phyloP scores from a whole-genome alignment of 2,888 invertebrate genomes.

The Drosophila melanosoma region DNA sequence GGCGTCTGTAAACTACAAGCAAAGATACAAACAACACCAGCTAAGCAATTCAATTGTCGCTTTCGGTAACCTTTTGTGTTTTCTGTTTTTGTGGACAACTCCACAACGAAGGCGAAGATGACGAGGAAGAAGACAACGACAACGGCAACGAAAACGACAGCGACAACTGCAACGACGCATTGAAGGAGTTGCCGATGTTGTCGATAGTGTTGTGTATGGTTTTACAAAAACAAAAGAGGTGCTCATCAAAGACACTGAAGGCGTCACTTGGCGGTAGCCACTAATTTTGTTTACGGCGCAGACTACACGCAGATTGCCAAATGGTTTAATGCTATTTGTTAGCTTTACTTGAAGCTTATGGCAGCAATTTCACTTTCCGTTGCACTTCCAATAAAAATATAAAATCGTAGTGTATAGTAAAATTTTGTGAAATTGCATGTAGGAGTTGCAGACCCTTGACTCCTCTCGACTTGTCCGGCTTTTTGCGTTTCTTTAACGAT shows the following conservation, averaged over 20 bases:
- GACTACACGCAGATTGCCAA: slow-evolving; percentile 52
- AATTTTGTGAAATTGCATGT: not conserved
- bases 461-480: not conserved
- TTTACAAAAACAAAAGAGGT: slow-evolving; percentile 29
- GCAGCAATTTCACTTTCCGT: slow-evolving; percentile 71
- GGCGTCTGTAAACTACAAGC: slow-evolving; percentile 15
- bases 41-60: slow-evolving; percentile 72
- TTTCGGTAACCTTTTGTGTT: slow-evolving; percentile 72
- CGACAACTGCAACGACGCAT: slow-evolving; percentile 36
- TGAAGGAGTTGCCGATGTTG: slow-evolving; percentile 61
- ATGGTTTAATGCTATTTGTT: slow-evolving; percentile 61
- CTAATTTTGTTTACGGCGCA: slow-evolving; percentile 41
- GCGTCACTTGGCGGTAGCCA: slow-evolving; percentile 19
- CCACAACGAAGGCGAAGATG: slow-evolving; percentile 14
- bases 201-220: slow-evolving; percentile 14
- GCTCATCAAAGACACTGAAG: slow-evolving; percentile 59
- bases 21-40: slow-evolving; percentile 23
- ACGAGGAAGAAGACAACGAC: slow-evolving; percentile 14
- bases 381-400: slow-evolving; percentile 26
- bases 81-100: slow-evolving; percentile 25
- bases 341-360: slow-evolving; percentile 25
- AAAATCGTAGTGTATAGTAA: not conserved
- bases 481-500: not conserved
- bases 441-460: slow-evolving; percentile 2
- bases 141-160: not conserved